Evolutionary conservation across 2,797 vertebrate genomes (phyloP).

Genomic region (Liasis olivaceus): DNA sequence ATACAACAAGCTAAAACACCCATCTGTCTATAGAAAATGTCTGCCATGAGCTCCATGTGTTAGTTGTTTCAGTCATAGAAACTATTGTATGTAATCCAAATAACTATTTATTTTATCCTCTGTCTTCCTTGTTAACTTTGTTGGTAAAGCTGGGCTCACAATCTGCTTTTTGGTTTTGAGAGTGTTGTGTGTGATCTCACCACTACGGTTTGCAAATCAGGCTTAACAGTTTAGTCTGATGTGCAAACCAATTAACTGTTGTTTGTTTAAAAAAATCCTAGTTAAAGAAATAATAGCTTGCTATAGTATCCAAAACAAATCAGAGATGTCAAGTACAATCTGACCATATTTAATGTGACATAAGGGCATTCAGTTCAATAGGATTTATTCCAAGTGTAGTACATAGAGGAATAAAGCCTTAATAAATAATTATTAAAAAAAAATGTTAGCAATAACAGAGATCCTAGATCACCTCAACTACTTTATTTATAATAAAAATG

Average conservation of each 20-base stretch:
- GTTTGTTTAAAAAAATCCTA: not conserved
- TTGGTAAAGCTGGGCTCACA: constrained; percentile 7
- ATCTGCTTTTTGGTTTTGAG: not conserved
- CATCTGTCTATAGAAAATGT: constrained; percentile 77
- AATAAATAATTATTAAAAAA: constrained; percentile 34
- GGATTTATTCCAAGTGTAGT: not conserved
- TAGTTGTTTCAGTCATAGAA: constrained; percentile 72
- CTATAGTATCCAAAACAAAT: not conserved
- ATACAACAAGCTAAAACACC: constrained; percentile 66
- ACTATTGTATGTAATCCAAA: constrained; percentile 65
- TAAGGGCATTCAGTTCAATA: not conserved
- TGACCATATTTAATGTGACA: not conserved
- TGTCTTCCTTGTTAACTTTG: constrained; percentile 42
- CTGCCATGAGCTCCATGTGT: constrained; percentile 68
- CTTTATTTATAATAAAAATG: constrained; percentile 33
- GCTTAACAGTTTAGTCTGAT: not conserved
- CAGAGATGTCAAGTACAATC: not conserved
- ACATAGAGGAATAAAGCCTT: constrained; percentile 45
- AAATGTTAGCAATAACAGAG: constrained; percentile 36
- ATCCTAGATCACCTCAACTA: constrained; percentile 33
- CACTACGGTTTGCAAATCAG: not conserved
- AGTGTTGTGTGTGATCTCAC: not conserved
- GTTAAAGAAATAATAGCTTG: not conserved
- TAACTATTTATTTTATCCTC: constrained; percentile 69
- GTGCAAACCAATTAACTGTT: not conserved